Conservation (phyloP, 1,140 invertebrate species). For the Drosophila chauvacae region DNA sequence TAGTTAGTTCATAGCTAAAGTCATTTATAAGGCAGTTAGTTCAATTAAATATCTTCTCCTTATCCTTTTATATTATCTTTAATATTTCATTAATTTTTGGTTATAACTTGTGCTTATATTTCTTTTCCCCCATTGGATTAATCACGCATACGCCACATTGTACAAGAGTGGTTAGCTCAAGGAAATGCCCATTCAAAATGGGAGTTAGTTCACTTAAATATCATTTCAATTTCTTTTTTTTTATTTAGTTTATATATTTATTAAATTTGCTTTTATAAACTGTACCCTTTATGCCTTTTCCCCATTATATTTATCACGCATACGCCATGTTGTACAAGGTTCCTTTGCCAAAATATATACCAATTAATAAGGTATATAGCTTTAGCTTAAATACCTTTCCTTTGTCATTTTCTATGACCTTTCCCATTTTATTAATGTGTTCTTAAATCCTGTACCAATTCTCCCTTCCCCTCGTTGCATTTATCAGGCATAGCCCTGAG, state of each 20-base stretch:
- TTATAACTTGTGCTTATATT: too few relatives aligned
- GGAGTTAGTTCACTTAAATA: background rate
- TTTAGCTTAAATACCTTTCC: background rate
- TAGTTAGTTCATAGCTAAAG: background rate
- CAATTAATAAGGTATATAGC: background rate
- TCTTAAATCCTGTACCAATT: background rate
- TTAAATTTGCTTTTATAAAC: background rate
- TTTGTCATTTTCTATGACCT: background rate
- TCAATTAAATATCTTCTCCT: too few relatives aligned
- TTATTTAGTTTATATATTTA: background rate
- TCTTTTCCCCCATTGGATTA: background rate
- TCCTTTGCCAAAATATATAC: background rate
- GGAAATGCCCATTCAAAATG: background rate
- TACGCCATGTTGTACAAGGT: background rate
- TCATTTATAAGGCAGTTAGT: background rate
- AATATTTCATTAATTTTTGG: background rate
- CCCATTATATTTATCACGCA: conserved; percentile 25
- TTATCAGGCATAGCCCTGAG: conserved; percentile 43
- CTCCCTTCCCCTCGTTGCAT: background rate
- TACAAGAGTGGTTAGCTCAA: background rate
- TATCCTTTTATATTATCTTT: background rate
- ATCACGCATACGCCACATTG: conserved; percentile 59
- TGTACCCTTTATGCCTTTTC: background rate
- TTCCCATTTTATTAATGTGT: background rate
- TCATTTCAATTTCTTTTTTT: too few relatives aligned